Base-by-base conservation (phyloP, 1,140 invertebrate genomes). In the Parapsyche elsis region DNA sequence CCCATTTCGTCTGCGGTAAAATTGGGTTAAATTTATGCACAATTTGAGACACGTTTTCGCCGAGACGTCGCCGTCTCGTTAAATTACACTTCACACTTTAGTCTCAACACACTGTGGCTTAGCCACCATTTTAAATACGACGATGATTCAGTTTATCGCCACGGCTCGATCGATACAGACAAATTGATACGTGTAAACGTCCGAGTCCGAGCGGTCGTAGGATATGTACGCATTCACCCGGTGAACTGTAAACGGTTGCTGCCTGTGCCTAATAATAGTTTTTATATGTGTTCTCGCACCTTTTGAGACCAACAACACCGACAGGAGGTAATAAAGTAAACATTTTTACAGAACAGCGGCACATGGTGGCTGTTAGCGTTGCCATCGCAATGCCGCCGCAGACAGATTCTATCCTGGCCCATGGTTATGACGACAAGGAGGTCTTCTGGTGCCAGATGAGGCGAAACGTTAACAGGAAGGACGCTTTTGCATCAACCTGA, bases 241-340 rank as follows among this genome's bases (percentile, higher is more conserved):
- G 1, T 26, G 24, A 67, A 67, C 64, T 5, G 38, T 80, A 77
- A 80, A 80, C 74, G 53, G 71, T 75, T 71, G 78, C 74, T 61
- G 14, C 59, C 78, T 30, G 77, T 74, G 5, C 77, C 81, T 83
- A 83, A 83, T 83, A 75, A 83, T 83, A 80, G 79, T 81, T 81
- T 81, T 83, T 76, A 83, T 83, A 83, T 79, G 59, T 74, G 73
- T 81, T 83, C 81, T 83, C 79, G 79, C 81, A 83, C 81, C 81
- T 83, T 83, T 73, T 70, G 79, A 83, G 81, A 64, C 77, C 71
- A 70, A 57, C 78, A 64, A 64, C 74, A 82, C 81, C 81, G 81
- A 83, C 79, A 81, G 81, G 81, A 83, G 81, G 81, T 81, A 81
- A 81, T 83, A 81, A 83, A 81, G 79, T 83, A 83, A 83, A 83